Conservation (phyloP, 2,797 vertebrate species). For the Neopelma chrysocephalum region DNA sequence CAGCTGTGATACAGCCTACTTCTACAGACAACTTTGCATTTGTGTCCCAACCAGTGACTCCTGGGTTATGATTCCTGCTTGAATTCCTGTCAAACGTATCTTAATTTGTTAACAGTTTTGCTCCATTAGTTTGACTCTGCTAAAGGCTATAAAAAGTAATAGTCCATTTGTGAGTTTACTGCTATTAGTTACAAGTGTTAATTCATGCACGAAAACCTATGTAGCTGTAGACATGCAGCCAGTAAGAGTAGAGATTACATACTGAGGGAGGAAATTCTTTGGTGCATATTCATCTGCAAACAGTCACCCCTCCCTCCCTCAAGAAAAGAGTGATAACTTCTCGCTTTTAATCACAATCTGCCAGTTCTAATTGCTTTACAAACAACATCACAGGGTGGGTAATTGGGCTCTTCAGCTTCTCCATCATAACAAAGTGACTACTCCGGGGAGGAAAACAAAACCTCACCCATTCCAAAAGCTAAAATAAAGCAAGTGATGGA, state of each 20-base stretch:
- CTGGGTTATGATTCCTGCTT: constrained; percentile 12
- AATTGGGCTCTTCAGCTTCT: constrained; percentile 12
- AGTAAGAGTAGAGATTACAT: neutral
- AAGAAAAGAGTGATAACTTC: constrained; percentile 22
- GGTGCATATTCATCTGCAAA: neutral
- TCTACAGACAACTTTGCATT: neutral
- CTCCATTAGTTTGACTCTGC: constrained; percentile 55
- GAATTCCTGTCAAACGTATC: constrained; percentile 36
- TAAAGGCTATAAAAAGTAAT: constrained; percentile 70
- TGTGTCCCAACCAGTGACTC: neutral
- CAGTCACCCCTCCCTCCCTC: neutral
- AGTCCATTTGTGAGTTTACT: constrained; percentile 69
- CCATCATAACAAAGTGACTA: neutral
- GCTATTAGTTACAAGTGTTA: constrained; percentile 63
- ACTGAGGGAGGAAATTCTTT: neutral
- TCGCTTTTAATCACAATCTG: constrained; percentile 36
- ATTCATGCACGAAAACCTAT: neutral
- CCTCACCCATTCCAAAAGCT: neutral
- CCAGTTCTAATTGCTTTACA: constrained; percentile 47
- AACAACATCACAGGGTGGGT: neutral
- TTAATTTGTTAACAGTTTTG: constrained; percentile 65
- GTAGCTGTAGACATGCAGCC: neutral
- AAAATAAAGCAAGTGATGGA: neutral
- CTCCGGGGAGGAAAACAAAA: neutral
- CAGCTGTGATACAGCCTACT: neutral